Conservation (phyloP, 2,888 invertebrate genomes). For the Pristionchus exspectatus region DNA sequence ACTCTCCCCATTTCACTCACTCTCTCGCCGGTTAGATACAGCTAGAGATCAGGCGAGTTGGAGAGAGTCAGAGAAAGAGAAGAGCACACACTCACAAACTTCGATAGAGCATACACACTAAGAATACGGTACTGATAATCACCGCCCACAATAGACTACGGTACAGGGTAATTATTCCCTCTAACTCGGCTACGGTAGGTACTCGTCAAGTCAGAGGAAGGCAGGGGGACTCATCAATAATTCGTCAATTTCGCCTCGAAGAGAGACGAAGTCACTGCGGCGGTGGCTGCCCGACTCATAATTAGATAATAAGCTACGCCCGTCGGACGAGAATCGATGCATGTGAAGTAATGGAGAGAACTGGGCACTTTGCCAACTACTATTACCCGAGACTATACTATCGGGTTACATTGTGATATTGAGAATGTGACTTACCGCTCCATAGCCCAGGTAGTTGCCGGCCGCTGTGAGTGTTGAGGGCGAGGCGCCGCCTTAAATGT, state of each 20-base stretch:
- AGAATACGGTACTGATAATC: conserved; percentile 41
- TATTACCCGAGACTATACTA: background rate
- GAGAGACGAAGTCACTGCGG: background rate
- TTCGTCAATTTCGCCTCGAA: background rate
- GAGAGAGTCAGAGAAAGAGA: background rate
- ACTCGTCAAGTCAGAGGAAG: conserved; percentile 19
- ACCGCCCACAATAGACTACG: background rate
- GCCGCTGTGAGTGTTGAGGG: conserved; percentile 4
- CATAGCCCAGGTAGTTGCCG: conserved; percentile 18
- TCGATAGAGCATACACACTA: background rate
- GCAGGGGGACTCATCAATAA: background rate
- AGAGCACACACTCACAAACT: conserved; percentile 16
- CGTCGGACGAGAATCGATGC: conserved; percentile 15
- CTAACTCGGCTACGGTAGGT: background rate
- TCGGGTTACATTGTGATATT: too few species aligned
- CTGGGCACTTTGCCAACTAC: background rate
- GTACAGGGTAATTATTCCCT: background rate
- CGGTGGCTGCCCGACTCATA: background rate
- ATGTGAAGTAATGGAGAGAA: background rate
- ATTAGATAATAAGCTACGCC: conserved; percentile 31
- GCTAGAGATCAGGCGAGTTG: background rate
- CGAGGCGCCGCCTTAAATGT: background rate
- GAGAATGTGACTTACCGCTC: background rate
- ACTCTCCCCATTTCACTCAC: background rate
- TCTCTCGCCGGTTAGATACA: background rate